Evolutionary conservation across 2,113 vertebrate genomes (phyloP), one percentile per base, ranked within the genome.

Genomic region (Menura novaehollandiae): DNA sequence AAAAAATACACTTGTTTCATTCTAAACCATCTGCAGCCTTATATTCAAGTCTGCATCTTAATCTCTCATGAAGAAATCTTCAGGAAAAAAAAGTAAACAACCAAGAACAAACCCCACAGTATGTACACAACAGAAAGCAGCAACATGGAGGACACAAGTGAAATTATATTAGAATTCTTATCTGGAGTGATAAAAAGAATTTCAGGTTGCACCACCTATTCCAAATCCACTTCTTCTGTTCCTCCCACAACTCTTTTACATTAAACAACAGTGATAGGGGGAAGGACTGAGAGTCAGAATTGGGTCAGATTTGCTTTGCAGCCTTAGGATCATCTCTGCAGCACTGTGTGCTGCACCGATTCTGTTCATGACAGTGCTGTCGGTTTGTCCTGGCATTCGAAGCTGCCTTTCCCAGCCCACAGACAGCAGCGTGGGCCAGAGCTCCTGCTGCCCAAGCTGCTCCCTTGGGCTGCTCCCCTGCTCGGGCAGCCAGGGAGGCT

Each of bases 231-330:
- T 73, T 20, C 55, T 33, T 18, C 28, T 52, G 43, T 22, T 64
- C 15, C 6, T 58, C 6, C 6, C 0, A 0, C 23, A 51, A 16
- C 3, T n/a, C n/a, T 35, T 43, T 43, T 7, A 79, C n/a, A 56
- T 4, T 17, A 44, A 44, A 23, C 17, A 28, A 4, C 43, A 62
- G 24, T 4, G 33, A 41, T 2, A n/a, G 23, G 12, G 46, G 51
- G 12, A 37, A 30, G 18, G 28, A 11, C 28, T 24, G 62, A 80
- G 62, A 14, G 0, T 0, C 47, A 32, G 53, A 49, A 33, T 1
- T 58, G 30, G 13, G 39, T 22, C 27, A 32, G 32, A 43, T 39
- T 24, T 39, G 39, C 69, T 73, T 8, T 64, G 35, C 13, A 9
- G 28, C 18, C 43, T 58, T 8, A 33, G 26, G 32, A 37, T 8